phyloP scores from a whole-genome alignment of 2,888 invertebrate genomes.

The Acleris cristana region DNA sequence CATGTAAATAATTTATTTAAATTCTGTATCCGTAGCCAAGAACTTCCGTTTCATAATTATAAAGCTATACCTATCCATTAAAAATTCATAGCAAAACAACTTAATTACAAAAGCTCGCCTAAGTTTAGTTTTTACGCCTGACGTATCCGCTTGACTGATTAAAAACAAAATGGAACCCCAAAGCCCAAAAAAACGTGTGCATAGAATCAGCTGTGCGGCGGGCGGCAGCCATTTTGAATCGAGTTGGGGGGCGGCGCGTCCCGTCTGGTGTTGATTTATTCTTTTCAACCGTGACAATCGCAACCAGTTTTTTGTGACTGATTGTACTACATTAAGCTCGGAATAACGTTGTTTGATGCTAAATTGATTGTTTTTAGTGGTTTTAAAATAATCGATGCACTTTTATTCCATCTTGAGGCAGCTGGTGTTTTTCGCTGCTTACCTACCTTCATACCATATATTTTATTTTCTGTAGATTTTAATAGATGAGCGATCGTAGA shows the following conservation, averaged over 20 bases:
- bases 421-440: too few species aligned
- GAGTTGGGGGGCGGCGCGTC: slow-evolving; percentile 62
- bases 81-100: slow-evolving; percentile 27
- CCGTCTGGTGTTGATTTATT: slow-evolving; percentile 69
- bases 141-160: slow-evolving; percentile 21
- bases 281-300: slow-evolving; percentile 56
- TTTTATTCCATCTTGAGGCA: neutral
- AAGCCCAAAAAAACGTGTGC: slow-evolving; percentile 51
- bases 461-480: too few species aligned
- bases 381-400: neutral
- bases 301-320: slow-evolving; percentile 56
- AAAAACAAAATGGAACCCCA: slow-evolving; percentile 62
- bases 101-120: slow-evolving; percentile 42
- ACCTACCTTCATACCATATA: too few species aligned
- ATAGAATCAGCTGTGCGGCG: slow-evolving; percentile 59
- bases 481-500: too few species aligned
- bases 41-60: too few species aligned
- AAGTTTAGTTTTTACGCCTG: slow-evolving; percentile 24
- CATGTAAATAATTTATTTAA: neutral
- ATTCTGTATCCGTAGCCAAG: neutral
- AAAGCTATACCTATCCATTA: neutral
- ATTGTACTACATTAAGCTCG: slow-evolving; percentile 51
- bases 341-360: slow-evolving; percentile 23
- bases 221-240: slow-evolving; percentile 74
- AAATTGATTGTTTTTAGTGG: slow-evolving; percentile 3